phyloP scores from a whole-genome alignment of 2,113 vertebrate genomes.

The Brachionichthys hirsutus region DNA sequence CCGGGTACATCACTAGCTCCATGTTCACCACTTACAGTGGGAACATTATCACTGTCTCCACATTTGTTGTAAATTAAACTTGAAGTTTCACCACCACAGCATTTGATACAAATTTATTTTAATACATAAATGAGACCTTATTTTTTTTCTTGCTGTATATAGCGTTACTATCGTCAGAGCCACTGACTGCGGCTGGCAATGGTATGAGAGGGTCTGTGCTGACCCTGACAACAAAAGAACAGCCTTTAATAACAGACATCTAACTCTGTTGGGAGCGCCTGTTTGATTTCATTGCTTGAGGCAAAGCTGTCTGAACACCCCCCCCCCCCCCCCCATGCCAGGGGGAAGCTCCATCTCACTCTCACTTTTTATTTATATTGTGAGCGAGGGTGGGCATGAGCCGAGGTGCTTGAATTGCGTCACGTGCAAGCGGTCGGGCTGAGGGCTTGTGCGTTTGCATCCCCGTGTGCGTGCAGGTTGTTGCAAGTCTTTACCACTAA shows the following conservation, averaged over 20 bases:
- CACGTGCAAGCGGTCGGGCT: slow-evolving; percentile 41
- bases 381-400: slow-evolving; percentile 24
- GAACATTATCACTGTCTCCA: no score
- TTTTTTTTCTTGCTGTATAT: background rate
- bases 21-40: no score
- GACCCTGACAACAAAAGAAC: slow-evolving; percentile 69
- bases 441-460: slow-evolving; percentile 13
- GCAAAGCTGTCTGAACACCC: slow-evolving; percentile 74
- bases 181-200: no score
- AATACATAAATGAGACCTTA: no score
- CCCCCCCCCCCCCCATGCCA: slow-evolving; percentile 60
- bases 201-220: slow-evolving; percentile 51
- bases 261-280: slow-evolving; percentile 63
- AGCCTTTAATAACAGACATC: slow-evolving; percentile 73
- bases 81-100: no score
- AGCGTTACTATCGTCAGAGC: slow-evolving; percentile 11
- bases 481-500: slow-evolving; percentile 15
- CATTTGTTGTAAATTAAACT: no score
- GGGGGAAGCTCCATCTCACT: slow-evolving; percentile 62
- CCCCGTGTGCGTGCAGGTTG: slow-evolving; percentile 8
- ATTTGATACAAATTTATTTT: no score
- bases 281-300: slow-evolving; percentile 70
- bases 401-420: slow-evolving; percentile 38
- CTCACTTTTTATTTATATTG: slow-evolving; percentile 68
- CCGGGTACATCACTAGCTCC: no score